Evolutionary conservation across 2,113 vertebrate genomes (phyloP), one percentile per base, ranked within the genome.

Genomic region (Otis tarda): DNA sequence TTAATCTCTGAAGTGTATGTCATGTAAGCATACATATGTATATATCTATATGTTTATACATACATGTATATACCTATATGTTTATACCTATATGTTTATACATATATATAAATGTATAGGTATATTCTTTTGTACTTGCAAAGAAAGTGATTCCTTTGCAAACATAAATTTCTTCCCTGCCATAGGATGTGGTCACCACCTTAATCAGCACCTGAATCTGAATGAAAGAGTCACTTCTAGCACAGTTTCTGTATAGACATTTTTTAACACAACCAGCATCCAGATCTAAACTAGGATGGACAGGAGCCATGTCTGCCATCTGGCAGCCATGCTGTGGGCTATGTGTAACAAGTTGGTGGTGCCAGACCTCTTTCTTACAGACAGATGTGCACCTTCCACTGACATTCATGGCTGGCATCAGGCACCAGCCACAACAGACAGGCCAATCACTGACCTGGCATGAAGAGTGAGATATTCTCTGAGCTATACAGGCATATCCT

Each of bases 401-500:
- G 53, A 27, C 4, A 6, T 79, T 61, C 63, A 4, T 43, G 37
- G 30, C 61, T 93, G 55, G 41, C 43, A 25, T 43, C 56, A 16
- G n/a, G 18, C 57, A 63, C 22, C 77, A 93, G 30, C 30, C 13
- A 1, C 39, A 64, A 53, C 57, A 69, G 70, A 41, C 27, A 41
- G 77, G 57, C 78, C 52, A 56, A 0, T 60, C 91, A 21, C 45
- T 4, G n/a, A 87, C 41, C 39, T 52, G 37, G 21, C 19, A 13
- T 4, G 10, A 49, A 31, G 7, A 57, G 3, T 23, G 21, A 61
- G 43, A 52, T 4, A 4, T 37, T 60, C 43, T 56, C 27, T 0
- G 0, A 77, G 41, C 5, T 6, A 20, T 1, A 21, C 14, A 47
- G 67, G 7, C 22, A 12, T 43, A 7, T 3, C 5, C 23, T 31